phyloP scores from a whole-genome alignment of 2,113 vertebrate genomes.

The Neoarius graeffei region DNA sequence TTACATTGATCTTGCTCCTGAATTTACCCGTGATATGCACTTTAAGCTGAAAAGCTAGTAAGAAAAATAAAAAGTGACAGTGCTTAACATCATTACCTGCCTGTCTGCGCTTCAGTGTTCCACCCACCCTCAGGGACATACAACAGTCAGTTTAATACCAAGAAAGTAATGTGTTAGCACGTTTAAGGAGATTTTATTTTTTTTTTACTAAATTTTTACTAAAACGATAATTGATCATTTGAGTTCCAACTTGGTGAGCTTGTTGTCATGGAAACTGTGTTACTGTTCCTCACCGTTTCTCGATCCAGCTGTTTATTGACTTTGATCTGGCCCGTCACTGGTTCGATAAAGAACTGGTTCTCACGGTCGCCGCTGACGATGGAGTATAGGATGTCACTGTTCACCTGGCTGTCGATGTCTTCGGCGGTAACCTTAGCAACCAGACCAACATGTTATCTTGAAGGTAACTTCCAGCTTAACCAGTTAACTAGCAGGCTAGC shows the following conservation, averaged over 20 bases:
- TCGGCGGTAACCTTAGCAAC: constrained; percentile 85
- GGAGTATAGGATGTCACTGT: constrained; percentile 87
- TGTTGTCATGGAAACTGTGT: constrained; percentile 22
- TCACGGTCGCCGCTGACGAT: constrained; percentile 88
- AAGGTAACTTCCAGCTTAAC: neutral
- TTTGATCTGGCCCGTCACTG: constrained; percentile 84
- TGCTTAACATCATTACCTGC: too few relatives aligned
- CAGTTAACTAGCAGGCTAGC: neutral
- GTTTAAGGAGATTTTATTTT: neutral
- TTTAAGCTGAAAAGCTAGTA: too few relatives aligned
- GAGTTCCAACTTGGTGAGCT: too few relatives aligned
- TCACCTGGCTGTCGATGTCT: constrained; percentile 87
- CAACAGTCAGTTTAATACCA: neutral
- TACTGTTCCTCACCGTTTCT: constrained; percentile 81
- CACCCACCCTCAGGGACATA: too few relatives aligned
- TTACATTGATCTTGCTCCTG: too few relatives aligned
- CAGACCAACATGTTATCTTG: neutral
- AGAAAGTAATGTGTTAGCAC: neutral
- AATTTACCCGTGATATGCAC: too few relatives aligned
- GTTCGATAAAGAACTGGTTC: constrained; percentile 90
- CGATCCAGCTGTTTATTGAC: constrained; percentile 94
- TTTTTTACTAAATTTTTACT: neutral
- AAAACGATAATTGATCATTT: neutral
- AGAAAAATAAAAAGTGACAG: too few relatives aligned
- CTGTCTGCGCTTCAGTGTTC: too few relatives aligned